Evolutionary conservation across 2,113 vertebrate genomes (phyloP).

Genomic region (Cnemophilus loriae): DNA sequence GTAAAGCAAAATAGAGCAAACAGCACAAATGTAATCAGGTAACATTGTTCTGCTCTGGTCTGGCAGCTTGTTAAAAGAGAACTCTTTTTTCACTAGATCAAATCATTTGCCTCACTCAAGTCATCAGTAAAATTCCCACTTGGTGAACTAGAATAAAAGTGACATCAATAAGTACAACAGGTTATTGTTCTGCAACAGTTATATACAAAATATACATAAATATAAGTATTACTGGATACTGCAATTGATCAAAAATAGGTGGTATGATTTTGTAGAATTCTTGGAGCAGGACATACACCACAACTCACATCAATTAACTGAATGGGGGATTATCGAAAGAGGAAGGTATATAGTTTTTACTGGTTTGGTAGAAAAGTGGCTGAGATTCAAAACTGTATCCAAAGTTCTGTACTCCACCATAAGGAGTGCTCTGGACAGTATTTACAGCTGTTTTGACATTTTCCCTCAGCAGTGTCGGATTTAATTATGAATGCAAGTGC

Average conservation of each 20-base stretch:
- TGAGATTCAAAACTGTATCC: background rate
- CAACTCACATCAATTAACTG: background rate
- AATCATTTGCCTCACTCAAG: background rate
- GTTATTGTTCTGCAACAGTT: background rate
- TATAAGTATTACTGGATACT: background rate
- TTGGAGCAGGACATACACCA: background rate
- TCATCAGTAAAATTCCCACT: background rate
- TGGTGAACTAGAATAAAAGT: background rate
- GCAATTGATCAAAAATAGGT: background rate
- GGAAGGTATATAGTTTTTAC: background rate
- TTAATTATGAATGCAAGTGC: background rate
- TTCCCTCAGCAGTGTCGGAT: background rate
- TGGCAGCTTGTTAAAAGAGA: background rate
- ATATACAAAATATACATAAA: background rate
- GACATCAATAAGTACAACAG: background rate
- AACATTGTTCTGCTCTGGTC: background rate
- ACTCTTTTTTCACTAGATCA: background rate
- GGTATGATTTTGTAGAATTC: background rate
- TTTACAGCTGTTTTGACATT: background rate
- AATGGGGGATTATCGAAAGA: background rate
- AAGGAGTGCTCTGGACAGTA: background rate
- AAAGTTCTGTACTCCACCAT: background rate
- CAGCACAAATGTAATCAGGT: background rate
- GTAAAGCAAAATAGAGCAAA: background rate
- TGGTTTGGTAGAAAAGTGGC: background rate